Evolutionary conservation across 2,113 vertebrate genomes (phyloP).

Genomic region (Perccottus glenii): DNA sequence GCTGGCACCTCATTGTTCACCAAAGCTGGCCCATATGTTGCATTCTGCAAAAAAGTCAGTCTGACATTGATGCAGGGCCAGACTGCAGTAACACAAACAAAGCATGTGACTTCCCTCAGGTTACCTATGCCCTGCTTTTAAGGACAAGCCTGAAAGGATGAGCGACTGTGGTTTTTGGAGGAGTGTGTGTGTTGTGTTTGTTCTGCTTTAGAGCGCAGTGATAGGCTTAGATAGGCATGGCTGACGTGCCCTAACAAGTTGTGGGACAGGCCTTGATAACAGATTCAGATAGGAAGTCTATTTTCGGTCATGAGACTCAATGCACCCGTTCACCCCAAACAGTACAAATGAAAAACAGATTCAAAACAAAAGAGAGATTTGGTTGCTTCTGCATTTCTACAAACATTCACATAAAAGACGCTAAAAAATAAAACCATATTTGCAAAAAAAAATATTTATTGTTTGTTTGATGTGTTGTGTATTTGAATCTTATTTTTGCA

Average conservation of each 20-base stretch:
- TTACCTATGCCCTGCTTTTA: constrained; percentile 66
- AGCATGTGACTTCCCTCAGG: constrained; percentile 26
- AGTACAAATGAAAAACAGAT: constrained; percentile 56
- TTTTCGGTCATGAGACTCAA: constrained; percentile 65
- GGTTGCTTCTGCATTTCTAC: too few species aligned
- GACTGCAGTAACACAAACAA: constrained; percentile 31
- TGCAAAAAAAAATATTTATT: too few species aligned
- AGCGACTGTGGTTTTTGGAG: constrained; percentile 47
- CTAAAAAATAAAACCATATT: too few species aligned
- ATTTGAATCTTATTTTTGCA: constrained; percentile 17
- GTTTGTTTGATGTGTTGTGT: too few species aligned
- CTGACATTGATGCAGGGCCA: constrained; percentile 23
- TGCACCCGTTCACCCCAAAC: constrained; percentile 61
- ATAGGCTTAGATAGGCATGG: constrained; percentile 63
- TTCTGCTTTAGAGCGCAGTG: constrained; percentile 53
- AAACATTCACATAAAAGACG: too few species aligned
- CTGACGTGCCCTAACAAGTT: constrained; percentile 72
- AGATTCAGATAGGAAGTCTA: constrained; percentile 63
- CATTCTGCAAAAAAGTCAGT: constrained; percentile 33
- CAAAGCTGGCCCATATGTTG: constrained; percentile 36
- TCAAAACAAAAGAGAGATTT: background rate
- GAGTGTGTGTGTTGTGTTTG: constrained; percentile 61
- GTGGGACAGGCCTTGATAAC: constrained; percentile 64
- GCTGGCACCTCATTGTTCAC: constrained; percentile 33
- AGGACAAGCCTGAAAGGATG: constrained; percentile 57